Conservation (phyloP, 2,113 vertebrate species). For the Planiliza haematocheilus region DNA sequence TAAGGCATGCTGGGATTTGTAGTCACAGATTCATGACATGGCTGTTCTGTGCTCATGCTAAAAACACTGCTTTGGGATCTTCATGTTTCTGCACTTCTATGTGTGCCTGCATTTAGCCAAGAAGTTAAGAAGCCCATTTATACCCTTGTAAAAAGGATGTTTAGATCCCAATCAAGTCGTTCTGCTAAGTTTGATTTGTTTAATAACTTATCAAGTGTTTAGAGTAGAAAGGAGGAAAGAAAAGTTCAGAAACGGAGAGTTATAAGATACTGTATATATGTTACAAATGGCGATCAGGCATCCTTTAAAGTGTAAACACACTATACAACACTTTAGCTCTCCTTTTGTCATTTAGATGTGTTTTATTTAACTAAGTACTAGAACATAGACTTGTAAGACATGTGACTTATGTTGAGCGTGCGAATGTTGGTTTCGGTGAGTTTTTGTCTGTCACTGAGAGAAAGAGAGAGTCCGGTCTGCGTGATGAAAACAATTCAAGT, state of each 20-base stretch:
- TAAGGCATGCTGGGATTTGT: conserved; percentile 72
- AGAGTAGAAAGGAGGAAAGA: not conserved
- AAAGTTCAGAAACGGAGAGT: not conserved
- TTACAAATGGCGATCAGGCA: not conserved
- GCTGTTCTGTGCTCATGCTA: conserved; percentile 41
- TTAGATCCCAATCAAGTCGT: not conserved
- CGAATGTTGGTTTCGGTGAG: conserved; percentile 31
- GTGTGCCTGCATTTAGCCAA: conserved; percentile 15
- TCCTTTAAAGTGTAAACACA: not conserved
- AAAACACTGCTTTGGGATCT: conserved; percentile 42
- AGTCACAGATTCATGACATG: conserved; percentile 46
- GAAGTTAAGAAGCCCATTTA: not conserved
- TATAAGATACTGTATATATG: not conserved
- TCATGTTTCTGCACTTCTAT: conserved; percentile 33
- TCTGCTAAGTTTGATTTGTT: not conserved
- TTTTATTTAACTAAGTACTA: conserved; percentile 18
- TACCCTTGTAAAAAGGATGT: not conserved
- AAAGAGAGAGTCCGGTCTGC: conserved; percentile 17
- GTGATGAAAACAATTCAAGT: conserved; percentile 5
- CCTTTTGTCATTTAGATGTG: not conserved
- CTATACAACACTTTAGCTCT: not conserved
- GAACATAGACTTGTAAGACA: not conserved
- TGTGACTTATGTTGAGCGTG: not conserved
- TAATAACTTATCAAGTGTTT: not conserved
- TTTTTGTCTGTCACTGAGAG: conserved; percentile 36